These are phyloP conservation scores for Hydrolagus colliei DNA, from an alignment of 2,797 vertebrate genomes.

Conservation along the genomic window DNA sequence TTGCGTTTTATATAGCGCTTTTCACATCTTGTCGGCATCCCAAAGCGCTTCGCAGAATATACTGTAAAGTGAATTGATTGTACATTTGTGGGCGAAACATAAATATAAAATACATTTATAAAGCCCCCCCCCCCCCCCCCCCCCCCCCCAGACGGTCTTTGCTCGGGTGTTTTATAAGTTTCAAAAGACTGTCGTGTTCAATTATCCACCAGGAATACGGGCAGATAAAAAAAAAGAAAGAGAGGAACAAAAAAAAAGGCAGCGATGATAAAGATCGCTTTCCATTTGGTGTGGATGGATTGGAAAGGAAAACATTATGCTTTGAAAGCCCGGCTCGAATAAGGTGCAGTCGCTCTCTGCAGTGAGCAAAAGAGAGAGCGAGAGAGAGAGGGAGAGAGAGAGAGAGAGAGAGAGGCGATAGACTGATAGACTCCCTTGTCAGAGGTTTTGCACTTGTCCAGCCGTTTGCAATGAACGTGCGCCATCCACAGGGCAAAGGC, in stretches of 20 bases:
- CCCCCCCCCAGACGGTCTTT: too few relatives aligned
- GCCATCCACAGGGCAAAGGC: conserved; percentile 57
- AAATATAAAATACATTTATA: too few relatives aligned
- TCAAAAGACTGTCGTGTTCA: neutral
- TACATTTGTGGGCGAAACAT: too few relatives aligned
- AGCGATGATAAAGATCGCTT: conserved; percentile 22
- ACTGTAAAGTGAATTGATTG: too few relatives aligned
- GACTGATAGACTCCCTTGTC: conserved; percentile 48
- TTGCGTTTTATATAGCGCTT: too few relatives aligned
- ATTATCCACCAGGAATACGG: neutral
- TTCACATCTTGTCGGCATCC: too few relatives aligned
- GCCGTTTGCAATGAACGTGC: conserved; percentile 51
- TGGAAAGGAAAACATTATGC: conserved; percentile 1
- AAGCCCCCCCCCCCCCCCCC: too few relatives aligned
- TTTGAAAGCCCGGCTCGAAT: conserved; percentile 6
- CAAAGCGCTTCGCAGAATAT: too few relatives aligned
- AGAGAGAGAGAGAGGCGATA: neutral
- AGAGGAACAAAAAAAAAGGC: neutral
- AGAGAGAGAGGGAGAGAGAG: neutral
- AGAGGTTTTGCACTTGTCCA: conserved; percentile 34
- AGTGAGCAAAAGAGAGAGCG: neutral
- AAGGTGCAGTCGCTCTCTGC: conserved; percentile 11
- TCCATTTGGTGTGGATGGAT: conserved; percentile 20
- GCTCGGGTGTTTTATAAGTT: neutral
- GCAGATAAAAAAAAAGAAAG: conserved; percentile 17